Evolutionary conservation across 92 coral and sea anemone species (phyloP).

Genomic region (Siderastrea radians): DNA sequence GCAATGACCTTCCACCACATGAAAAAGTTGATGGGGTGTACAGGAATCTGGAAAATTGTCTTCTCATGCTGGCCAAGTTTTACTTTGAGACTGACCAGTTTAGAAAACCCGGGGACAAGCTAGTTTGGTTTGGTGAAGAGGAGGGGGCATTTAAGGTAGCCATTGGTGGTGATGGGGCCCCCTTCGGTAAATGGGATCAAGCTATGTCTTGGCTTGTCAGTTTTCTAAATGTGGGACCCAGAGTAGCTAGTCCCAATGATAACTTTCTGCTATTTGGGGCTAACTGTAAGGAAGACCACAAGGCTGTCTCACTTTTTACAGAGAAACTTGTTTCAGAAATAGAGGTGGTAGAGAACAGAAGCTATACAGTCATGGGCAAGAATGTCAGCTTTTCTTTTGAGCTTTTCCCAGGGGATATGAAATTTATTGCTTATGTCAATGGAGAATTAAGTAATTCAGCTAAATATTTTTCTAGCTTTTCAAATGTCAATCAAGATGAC

Average conservation of each 20-base stretch:
- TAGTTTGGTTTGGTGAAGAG: constrained; percentile 69
- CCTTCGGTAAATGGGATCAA: constrained; percentile 80
- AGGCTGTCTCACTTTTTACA: constrained; percentile 1
- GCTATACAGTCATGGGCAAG: background rate
- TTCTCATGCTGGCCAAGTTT: constrained; percentile 43
- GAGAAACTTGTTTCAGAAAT: background rate
- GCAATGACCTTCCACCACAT: constrained; percentile 39
- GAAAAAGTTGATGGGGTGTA: constrained; percentile 64
- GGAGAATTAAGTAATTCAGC: constrained; percentile 62
- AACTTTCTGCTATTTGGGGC: constrained; percentile 37
- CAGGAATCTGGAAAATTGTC: constrained; percentile 46
- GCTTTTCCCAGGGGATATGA: constrained; percentile 70
- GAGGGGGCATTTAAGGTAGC: constrained; percentile 61
- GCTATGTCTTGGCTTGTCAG: constrained; percentile 74
- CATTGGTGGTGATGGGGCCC: constrained; percentile 83
- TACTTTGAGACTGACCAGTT: constrained; percentile 48
- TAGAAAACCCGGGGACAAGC: constrained; percentile 53
- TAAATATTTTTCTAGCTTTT: constrained; percentile 66
- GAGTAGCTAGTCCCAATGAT: constrained; percentile 60
- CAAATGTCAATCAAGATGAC: constrained; percentile 55
- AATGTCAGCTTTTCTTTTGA: constrained; percentile 35
- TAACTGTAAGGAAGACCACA: constrained; percentile 37
- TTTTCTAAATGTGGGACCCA: constrained; percentile 72
- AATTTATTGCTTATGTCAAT: constrained; percentile 60
- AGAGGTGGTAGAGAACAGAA: constrained; percentile 25